Base-by-base conservation (phyloP, 2,888 invertebrate species). In the Cephus runcator region DNA sequence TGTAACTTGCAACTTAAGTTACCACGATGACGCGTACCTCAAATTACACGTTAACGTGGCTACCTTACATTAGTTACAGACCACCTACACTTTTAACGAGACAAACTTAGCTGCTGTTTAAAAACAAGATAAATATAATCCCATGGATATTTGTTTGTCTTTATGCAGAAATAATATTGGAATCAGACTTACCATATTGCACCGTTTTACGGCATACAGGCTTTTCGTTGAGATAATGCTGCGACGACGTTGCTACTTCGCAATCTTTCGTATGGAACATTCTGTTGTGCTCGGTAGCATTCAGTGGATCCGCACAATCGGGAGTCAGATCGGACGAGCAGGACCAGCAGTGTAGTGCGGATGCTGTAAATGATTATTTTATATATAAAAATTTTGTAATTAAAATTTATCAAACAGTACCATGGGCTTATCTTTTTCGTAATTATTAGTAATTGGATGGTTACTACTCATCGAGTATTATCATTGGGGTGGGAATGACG, bases 161-260 rank as follows among this genome's bases (percentile, higher is more conserved):
- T 23, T 23, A 2, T 23, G 23, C 23, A 15, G 23, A 23, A 23
- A 9, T 23, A 56, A 56, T 35, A 23, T 33, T 75, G 73, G 71
- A 56, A 76, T 56, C 34, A 69, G 68, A 92, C 94, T 94, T 92
- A 96, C 96, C 94, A 92, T 94, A 94, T 92, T 95, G 95, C 85
- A 95, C 95, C 83, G 94, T 94, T 90, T 96, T 96, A 89, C 95
- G 95, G 92, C 96, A 96, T 79, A 95, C 95, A 34, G 95, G 93
- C 83, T 85, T 91, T 68, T 84, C 85, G 76, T 84, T 81, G 34
- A 82, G 79, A 73, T 85, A 88, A 3, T 85, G 69, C 15, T 80
- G 84, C 15, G 86, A 85, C 6, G 88, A 85, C 6, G 82, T 71
- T 6, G 81, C 83, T 11, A 83, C 77, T 1, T 88, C 87, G 80